Evolutionary conservation across 1,140 invertebrate species (phyloP).

Genomic region (Pollicipes pollicipes): DNA sequence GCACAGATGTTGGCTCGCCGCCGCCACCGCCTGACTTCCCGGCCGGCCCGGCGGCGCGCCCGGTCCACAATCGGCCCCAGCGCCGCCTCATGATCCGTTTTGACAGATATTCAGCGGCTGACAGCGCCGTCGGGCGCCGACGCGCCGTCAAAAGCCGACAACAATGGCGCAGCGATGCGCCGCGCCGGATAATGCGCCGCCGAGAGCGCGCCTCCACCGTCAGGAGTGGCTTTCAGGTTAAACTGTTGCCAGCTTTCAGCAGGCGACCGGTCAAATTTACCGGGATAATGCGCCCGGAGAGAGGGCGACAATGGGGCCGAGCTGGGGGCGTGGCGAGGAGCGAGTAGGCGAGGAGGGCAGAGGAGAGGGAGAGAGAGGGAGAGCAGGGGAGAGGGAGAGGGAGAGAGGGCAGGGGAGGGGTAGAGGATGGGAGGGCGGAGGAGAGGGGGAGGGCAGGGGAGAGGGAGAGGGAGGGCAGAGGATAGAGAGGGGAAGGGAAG

Average conservation of each 20-base stretch:
- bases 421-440: too few species aligned
- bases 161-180: not conserved
- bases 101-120: not conserved
- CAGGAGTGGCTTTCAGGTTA: not conserved
- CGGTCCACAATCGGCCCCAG: not conserved
- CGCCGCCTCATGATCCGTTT: not conserved
- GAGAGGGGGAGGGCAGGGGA: too few species aligned
- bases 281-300: not conserved
- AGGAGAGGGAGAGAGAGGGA: not conserved
- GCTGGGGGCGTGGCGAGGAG: not conserved
- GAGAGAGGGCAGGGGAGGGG: not conserved
- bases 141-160: not conserved
- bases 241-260: not conserved
- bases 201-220: not conserved
- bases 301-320: not conserved
- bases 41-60: too few species aligned
- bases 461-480: too few species aligned
- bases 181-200: not conserved
- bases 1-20: too few species aligned
- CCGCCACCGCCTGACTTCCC: not conserved
- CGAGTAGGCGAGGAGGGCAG: not conserved
- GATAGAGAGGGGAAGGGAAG: too few species aligned
- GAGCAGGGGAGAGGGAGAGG: not conserved
- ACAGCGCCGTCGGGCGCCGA: not conserved
- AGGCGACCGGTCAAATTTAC: not conserved